phyloP scores from a whole-genome alignment of 1,140 invertebrate genomes.

The Aphis gossypii region DNA sequence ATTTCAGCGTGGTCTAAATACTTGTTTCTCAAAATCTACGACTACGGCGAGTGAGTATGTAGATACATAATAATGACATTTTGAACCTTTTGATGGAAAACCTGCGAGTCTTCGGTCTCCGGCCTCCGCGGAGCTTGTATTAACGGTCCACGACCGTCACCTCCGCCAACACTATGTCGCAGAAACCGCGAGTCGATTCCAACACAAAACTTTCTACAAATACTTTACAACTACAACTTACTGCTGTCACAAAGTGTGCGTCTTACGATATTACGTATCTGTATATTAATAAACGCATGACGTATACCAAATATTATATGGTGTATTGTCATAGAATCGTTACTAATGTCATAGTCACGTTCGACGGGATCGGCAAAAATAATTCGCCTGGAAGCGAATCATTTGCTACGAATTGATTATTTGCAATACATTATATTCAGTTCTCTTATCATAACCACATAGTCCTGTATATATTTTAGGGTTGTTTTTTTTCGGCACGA shows the following conservation, averaged over 20 bases:
- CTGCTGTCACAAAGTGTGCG: background rate
- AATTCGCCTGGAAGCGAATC: too few species aligned
- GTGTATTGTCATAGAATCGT: too few species aligned
- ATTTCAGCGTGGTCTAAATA: background rate
- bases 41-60: fast-evolving
- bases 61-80: background rate
- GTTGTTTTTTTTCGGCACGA: too few species aligned
- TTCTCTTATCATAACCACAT: too few species aligned
- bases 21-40: background rate
- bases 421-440: too few species aligned
- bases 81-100: background rate
- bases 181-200: background rate
- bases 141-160: background rate
- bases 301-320: too few species aligned
- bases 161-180: background rate
- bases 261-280: background rate
- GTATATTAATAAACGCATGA: too few species aligned
- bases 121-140: background rate
- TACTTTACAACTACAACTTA: too few species aligned
- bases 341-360: too few species aligned
- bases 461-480: too few species aligned
- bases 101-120: background rate
- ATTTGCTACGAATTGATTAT: too few species aligned
- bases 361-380: too few species aligned
- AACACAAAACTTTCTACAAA: background rate